Conservation (phyloP, 2,113 vertebrate species). For the Chloropsis hardwickii region DNA sequence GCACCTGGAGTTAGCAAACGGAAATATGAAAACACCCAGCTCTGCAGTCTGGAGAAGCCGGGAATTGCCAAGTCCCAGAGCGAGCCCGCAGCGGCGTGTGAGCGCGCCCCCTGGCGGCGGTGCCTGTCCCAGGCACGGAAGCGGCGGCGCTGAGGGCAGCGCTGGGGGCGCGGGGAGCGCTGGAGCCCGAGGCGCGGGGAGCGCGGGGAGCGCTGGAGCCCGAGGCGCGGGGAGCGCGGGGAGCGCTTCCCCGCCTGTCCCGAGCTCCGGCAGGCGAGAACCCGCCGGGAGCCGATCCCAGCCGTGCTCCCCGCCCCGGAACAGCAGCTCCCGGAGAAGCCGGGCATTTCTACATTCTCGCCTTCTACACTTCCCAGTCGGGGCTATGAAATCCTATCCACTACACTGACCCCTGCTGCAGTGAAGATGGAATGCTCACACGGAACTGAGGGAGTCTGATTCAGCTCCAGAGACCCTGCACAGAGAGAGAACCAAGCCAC, state of each 20-base stretch:
- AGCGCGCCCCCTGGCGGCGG: neutral
- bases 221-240: too few species aligned
- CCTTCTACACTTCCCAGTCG: fast-evolving
- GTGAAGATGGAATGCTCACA: neutral
- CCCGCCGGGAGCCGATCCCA: neutral
- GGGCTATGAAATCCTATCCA: neutral
- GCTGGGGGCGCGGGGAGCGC: too few species aligned
- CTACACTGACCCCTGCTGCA: neutral
- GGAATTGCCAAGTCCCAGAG: fast-evolving
- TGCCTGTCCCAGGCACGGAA: fast-evolving
- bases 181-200: too few species aligned
- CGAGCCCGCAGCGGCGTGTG: fast-evolving
- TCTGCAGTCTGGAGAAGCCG: fast-evolving
- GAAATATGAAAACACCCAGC: neutral
- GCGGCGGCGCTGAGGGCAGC: neutral
- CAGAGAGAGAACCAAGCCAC: neutral
- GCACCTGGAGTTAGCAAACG: neutral
- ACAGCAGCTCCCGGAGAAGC: neutral
- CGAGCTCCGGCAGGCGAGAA: too few species aligned
- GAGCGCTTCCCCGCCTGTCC: too few species aligned
- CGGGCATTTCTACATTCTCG: neutral
- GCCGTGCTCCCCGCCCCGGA: neutral
- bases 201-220: too few species aligned
- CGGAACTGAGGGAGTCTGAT: neutral
- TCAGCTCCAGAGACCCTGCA: neutral